Percentiles rank a stretch among this genome's conserved stretches.
Evolutionary conservation across 2,797 vertebrate species (phyloP).

Genomic region (Margarornis squamiger): DNA sequence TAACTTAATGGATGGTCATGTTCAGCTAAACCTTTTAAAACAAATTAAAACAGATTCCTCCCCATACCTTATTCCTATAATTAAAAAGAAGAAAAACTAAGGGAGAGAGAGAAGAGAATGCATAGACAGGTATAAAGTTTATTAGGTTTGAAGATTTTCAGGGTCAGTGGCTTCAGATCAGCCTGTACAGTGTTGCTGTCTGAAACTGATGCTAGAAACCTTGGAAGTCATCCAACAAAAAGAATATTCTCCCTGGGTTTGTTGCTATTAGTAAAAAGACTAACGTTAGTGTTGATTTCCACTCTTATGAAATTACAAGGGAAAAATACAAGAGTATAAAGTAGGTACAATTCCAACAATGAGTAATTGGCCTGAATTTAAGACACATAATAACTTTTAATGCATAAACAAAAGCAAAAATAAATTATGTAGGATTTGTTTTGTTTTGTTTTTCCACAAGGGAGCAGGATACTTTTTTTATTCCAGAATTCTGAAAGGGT

Average conservation of each 20-base stretch:
- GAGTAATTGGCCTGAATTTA: neutral
- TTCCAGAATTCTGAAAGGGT: neutral
- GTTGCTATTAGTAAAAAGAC: neutral
- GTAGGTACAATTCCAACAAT: neutral
- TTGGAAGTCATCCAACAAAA: neutral
- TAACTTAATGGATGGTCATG: neutral
- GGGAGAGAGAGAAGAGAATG: neutral
- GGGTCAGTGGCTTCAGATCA: neutral
- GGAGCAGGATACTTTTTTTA: neutral
- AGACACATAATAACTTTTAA: neutral
- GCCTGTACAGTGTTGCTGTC: fast-evolving
- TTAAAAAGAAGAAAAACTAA: neutral
- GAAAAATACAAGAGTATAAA: fast-evolving
- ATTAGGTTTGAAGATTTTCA: neutral
- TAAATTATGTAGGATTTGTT: neutral
- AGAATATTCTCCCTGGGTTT: neutral
- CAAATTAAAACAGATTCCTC: neutral
- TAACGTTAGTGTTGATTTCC: neutral
- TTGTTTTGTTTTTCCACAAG: neutral
- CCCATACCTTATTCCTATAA: neutral
- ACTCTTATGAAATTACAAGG: neutral
- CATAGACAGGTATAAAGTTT: neutral
- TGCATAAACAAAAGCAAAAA: neutral
- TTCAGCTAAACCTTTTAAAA: neutral
- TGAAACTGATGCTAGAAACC: neutral